phyloP scores from a whole-genome alignment of 2,888 invertebrate species.

The Muschampia plurimacula region DNA sequence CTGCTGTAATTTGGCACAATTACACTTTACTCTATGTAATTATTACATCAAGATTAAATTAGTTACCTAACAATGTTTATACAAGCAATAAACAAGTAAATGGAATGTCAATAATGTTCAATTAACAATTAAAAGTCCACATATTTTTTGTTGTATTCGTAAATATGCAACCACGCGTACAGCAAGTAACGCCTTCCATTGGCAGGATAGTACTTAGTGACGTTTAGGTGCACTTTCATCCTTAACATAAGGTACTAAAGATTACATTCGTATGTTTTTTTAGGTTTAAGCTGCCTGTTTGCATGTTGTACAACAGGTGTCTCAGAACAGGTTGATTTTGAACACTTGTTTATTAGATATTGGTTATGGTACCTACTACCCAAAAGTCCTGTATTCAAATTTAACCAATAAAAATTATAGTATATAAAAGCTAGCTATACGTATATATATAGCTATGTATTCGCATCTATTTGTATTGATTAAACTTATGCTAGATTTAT shows the following conservation, averaged over 20 bases:
- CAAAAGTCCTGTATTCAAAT: too few relatives aligned
- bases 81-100: too few relatives aligned
- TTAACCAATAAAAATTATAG: too few relatives aligned
- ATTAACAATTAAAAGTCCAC: slow-evolving; percentile 2
- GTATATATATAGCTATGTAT: too few relatives aligned
- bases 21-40: too few relatives aligned
- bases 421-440: too few relatives aligned
- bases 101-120: slow-evolving; percentile 2
- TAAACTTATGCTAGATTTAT: too few relatives aligned
- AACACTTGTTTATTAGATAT: background rate
- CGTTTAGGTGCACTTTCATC: background rate
- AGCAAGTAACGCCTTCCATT: background rate
- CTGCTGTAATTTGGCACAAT: too few relatives aligned
- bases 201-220: background rate
- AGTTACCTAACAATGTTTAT: too few relatives aligned
- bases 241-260: background rate
- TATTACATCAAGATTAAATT: too few relatives aligned
- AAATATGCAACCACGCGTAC: slow-evolving; percentile 1
- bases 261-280: background rate
- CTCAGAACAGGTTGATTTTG: background rate
- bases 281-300: background rate
- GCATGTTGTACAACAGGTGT: slow-evolving; percentile 7
- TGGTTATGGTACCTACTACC: too few relatives aligned
- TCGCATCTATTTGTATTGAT: too few relatives aligned
- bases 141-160: background rate